A percentile compares a stretch with the other conserved stretches of the same genome.
phyloP scores from a whole-genome alignment of 2,797 vertebrate species.

The Acrossocheilus fasciatus region DNA sequence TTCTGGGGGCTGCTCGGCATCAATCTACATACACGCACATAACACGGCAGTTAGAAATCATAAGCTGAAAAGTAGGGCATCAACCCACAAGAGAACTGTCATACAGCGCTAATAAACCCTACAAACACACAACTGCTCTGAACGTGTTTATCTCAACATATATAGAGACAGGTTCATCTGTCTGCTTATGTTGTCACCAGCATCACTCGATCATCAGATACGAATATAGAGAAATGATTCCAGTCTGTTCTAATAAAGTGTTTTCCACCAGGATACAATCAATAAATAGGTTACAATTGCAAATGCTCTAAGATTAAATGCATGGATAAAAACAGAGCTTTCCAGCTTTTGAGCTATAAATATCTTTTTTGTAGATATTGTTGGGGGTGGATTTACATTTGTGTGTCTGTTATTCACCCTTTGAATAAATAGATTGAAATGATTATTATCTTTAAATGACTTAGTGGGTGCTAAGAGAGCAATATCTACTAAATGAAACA shows the following conservation, averaged over 20 bases:
- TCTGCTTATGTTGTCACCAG: not conserved
- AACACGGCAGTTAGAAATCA: slow-evolving; percentile 28
- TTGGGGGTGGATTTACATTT: not conserved
- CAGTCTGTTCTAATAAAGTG: not conserved
- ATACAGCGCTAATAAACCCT: not conserved
- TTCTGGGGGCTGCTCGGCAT: slow-evolving; percentile 86
- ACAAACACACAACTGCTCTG: not conserved
- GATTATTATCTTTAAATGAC: not conserved
- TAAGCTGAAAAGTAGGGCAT: slow-evolving; percentile 44
- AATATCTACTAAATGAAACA: not conserved
- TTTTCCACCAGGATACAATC: not conserved
- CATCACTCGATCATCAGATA: not conserved
- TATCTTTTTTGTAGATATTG: not conserved
- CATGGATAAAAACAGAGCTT: not conserved
- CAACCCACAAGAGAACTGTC: slow-evolving; percentile 28
- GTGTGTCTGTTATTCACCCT: too few species aligned
- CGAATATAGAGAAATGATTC: not conserved
- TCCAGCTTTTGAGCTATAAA: not conserved
- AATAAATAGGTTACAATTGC: not conserved
- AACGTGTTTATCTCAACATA: not conserved
- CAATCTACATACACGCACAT: slow-evolving; percentile 78
- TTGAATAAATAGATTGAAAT: not conserved
- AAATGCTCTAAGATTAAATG: not conserved
- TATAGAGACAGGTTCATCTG: not conserved
- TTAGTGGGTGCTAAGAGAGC: not conserved